Percentiles rank a stretch among this genome's conserved stretches.
phyloP scores from a whole-genome alignment of 2,797 vertebrate genomes.

The Pempheris klunzingeri region DNA sequence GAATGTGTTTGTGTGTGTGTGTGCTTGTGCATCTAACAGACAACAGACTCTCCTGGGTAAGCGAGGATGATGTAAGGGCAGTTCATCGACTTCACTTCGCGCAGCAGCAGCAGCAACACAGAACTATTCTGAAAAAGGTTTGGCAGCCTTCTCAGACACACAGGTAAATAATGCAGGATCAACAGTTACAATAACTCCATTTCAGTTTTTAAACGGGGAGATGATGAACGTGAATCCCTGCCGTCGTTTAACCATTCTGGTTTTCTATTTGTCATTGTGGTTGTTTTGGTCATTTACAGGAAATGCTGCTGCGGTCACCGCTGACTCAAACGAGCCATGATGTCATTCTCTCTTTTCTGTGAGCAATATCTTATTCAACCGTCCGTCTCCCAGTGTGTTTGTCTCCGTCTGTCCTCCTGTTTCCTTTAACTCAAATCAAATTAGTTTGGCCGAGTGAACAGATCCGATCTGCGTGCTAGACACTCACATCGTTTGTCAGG shows the following conservation, averaged over 20 bases:
- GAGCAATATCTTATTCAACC: slow-evolving; percentile 22
- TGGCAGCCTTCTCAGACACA: not conserved
- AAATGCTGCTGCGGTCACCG: slow-evolving; percentile 46
- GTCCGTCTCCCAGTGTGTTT: slow-evolving; percentile 30
- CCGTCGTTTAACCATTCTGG: not conserved
- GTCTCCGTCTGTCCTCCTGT: slow-evolving; percentile 12
- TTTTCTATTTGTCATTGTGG: slow-evolving; percentile 8
- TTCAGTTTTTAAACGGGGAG: not conserved
- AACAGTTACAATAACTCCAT: not conserved
- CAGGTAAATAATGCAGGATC: slow-evolving; percentile 22
- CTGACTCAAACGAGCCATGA: slow-evolving; percentile 70
- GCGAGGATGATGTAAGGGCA: slow-evolving; percentile 66
- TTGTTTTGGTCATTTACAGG: slow-evolving; percentile 42
- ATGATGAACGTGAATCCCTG: not conserved
- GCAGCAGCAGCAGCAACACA: slow-evolving; percentile 14
- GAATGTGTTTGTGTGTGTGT: slow-evolving; percentile 25
- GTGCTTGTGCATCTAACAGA: slow-evolving; percentile 36
- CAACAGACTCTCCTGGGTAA: slow-evolving; percentile 59
- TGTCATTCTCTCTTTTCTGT: slow-evolving; percentile 55
- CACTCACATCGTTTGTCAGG: not conserved
- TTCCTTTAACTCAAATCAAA: slow-evolving; percentile 5
- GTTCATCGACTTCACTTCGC: slow-evolving; percentile 49
- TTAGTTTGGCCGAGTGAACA: not conserved
- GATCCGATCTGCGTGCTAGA: slow-evolving; percentile 9
- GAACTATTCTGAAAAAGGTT: slow-evolving; percentile 21